Percentiles rank a stretch among this genome's conserved stretches.
Conservation (phyloP, 2,888 invertebrate species). For the Coleophora deauratella region DNA sequence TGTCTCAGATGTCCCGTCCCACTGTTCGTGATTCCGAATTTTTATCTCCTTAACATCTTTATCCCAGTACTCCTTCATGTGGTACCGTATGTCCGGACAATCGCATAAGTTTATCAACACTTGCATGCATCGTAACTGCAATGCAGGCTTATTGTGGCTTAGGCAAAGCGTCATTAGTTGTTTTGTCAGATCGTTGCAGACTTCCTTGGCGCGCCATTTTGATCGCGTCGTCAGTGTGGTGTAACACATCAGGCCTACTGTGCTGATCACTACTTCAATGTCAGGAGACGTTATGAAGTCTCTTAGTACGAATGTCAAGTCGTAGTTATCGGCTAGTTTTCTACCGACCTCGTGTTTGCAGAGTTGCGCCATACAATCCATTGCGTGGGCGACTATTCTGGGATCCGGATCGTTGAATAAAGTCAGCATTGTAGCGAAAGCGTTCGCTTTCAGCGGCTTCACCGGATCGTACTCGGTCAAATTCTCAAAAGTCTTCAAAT, state of each 20-base stretch:
- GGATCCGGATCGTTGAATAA: constrained; percentile 36
- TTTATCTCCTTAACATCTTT: constrained; percentile 26
- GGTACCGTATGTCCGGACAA: constrained; percentile 47
- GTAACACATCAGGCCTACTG: constrained; percentile 41
- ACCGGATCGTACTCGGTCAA: constrained; percentile 49
- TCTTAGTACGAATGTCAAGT: constrained; percentile 35
- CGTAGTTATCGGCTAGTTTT: constrained; percentile 45
- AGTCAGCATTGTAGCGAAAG: constrained; percentile 45
- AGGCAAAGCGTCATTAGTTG: constrained; percentile 34
- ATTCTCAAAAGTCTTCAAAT: constrained; percentile 44
- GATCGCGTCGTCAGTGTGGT: constrained; percentile 52
- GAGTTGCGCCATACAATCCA: constrained; percentile 54
- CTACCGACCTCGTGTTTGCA: constrained; percentile 54
- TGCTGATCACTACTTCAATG: constrained; percentile 39
- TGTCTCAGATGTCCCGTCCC: constrained; percentile 49
- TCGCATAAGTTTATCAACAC: constrained; percentile 58
- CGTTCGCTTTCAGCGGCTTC: constrained; percentile 43
- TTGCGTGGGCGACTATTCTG: constrained; percentile 37
- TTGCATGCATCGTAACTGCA: constrained; percentile 48
- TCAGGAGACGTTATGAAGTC: constrained; percentile 25
- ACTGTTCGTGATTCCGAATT: constrained; percentile 45
- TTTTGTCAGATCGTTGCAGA: constrained; percentile 32
- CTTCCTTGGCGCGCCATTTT: constrained; percentile 58
- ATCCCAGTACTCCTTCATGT: constrained; percentile 41
- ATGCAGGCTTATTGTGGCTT: constrained; percentile 33